Conservation (phyloP, 2,113 vertebrate genomes). For the Cnemophilus loriae region DNA sequence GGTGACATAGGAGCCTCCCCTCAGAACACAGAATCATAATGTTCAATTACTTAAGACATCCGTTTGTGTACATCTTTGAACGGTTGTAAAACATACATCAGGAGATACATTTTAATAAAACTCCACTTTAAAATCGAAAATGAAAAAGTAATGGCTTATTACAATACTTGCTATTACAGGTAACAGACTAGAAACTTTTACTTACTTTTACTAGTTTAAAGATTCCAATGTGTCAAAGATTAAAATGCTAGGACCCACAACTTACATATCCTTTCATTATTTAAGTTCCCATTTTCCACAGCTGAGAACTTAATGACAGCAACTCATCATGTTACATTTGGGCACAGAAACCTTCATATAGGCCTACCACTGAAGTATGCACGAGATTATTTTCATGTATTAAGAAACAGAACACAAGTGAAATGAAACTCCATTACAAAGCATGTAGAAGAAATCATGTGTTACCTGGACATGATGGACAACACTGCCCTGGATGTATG, state of each 20-base stretch:
- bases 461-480: conserved; percentile 85
- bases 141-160: not conserved
- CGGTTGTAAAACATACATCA: not conserved
- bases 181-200: not conserved
- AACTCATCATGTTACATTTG: not conserved
- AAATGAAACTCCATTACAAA: not conserved
- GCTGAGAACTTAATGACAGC: not conserved
- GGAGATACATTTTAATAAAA: not conserved
- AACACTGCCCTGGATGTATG: conserved; percentile 84
- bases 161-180: not conserved
- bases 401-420: not conserved
- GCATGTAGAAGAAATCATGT: not conserved
- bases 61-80: not conserved
- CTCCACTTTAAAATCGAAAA: not conserved
- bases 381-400: not conserved
- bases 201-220: not conserved
- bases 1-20: not conserved
- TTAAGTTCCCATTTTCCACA: not conserved
- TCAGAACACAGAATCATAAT: not conserved
- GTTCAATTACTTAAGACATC: not conserved
- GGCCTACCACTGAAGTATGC: not conserved
- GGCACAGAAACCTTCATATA: not conserved
- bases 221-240: not conserved
- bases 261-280: not conserved
- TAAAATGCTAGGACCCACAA: not conserved